Base-by-base conservation (phyloP, 1,140 invertebrate species). In the Calephelis virginiensis region DNA sequence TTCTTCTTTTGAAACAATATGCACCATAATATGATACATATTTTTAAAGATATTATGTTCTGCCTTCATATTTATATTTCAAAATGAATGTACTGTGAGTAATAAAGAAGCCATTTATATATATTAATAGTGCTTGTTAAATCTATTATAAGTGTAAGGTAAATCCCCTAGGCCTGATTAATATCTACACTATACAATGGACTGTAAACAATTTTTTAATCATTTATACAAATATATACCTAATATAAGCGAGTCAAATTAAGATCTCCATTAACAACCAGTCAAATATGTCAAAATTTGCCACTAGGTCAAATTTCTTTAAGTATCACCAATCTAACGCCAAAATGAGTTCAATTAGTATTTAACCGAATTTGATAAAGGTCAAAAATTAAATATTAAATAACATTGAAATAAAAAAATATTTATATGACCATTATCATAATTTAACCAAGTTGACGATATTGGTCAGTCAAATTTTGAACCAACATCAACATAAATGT, bases 401-500 rank as follows among this genome's bases (percentile, higher is more conserved):
- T 40, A 17, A 43, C 12, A 64, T 6, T 53, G 3, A 28, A 46
- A 46, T 28, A n/a, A 63, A 47, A 63, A 12, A 28, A 48, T 8
- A n/a, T 13, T 48, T 47, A 49, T 37, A 17, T 62, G 40, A 43
- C 38, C 13, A 62, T 14, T 43, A 17, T 47, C 61, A 49, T 49
- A 49, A 56, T 37, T 56, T 56, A 5, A 56, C 53, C 17, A 10
- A 37, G 10, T 53, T 63, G 38, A 37, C 28, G 38, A 28, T 13
- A n/a, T 12, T 11, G 49, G 14, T 45, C 43, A 17, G 40, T 67
- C 63, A 66, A 65, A 72, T 50, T 62, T 50, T 69, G 1, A 45
- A 46, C 45, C 67, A 69, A 70, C 48, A 81, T 88, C 82, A 88
- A 76, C 86, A 89, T 66, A 90, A 67, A 73, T 87, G 76, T 70